Percentiles rank a stretch among this genome's conserved stretches.
phyloP scores from a whole-genome alignment of 2,113 vertebrate species.

The Lamprotornis superbus region DNA sequence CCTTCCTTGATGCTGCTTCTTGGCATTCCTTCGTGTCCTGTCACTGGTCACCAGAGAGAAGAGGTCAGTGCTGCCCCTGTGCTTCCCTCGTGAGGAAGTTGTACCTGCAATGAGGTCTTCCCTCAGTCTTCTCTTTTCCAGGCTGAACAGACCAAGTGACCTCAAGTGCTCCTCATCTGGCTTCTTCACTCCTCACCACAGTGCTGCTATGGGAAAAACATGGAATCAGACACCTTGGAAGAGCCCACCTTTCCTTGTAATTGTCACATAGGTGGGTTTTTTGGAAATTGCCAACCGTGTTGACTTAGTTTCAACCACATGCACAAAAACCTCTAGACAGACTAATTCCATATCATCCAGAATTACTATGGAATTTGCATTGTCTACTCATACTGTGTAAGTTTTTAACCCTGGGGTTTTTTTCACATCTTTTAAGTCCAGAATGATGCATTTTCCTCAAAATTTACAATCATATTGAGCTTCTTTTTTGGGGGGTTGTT shows the following conservation, averaged over 20 bases:
- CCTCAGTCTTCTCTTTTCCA: background rate
- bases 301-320: background rate
- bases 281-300: background rate
- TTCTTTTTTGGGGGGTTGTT: background rate
- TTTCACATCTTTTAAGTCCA: background rate
- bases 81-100: background rate
- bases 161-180: background rate
- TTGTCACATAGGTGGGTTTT: accelerated
- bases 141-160: background rate
- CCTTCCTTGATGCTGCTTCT: background rate
- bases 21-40: background rate
- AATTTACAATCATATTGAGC: background rate
- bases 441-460: background rate
- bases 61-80: background rate
- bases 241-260: background rate
- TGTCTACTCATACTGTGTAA: background rate
- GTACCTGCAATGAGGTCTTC: accelerated
- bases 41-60: background rate
- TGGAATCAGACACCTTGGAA: background rate
- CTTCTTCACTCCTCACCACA: background rate
- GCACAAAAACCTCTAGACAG: background rate
- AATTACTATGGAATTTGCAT: background rate
- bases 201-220: background rate
- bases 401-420: background rate
- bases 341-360: background rate